Percentiles rank a stretch among this genome's conserved stretches.
Evolutionary conservation across 1,140 invertebrate species (phyloP).

Genomic region (Camponotus vicinus): DNA sequence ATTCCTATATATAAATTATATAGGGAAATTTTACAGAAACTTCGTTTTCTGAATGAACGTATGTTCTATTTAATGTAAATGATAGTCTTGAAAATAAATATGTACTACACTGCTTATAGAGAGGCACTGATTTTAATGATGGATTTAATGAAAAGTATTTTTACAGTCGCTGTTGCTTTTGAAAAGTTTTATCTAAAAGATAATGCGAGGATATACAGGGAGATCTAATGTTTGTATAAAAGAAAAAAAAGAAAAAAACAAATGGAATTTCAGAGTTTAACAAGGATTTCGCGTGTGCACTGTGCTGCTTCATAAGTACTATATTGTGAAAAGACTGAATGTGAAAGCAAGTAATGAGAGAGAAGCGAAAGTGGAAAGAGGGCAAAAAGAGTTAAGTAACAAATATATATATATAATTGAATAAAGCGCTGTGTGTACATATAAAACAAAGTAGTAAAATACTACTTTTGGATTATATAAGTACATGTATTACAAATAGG

Average conservation of each 20-base stretch:
- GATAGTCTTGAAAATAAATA: neutral
- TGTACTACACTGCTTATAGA: neutral
- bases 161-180: neutral
- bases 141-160: neutral
- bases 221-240: constrained; percentile 1
- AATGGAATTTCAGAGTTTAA: constrained; percentile 30
- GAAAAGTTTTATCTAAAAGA: constrained; percentile 22
- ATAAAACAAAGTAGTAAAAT: constrained; percentile 48
- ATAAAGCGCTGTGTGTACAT: constrained; percentile 39
- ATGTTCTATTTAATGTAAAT: constrained; percentile 12
- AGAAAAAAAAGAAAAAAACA: neutral
- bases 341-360: constrained; percentile 17
- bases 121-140: constrained; percentile 18
- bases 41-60: neutral
- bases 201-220: neutral
- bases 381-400: constrained; percentile 37
- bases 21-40: constrained; percentile 5
- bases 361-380: constrained; percentile 11
- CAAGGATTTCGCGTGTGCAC: neutral
- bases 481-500: constrained; percentile 22
- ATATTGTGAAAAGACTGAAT: constrained; percentile 54
- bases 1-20: constrained; percentile 6
- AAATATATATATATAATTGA: constrained; percentile 30
- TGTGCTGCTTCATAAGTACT: constrained; percentile 56
- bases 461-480: constrained; percentile 49